Evolutionary conservation across 2,888 invertebrate genomes (phyloP), one percentile per base, ranked within the genome.

Genomic region (Hirtodrosophila duncani): DNA sequence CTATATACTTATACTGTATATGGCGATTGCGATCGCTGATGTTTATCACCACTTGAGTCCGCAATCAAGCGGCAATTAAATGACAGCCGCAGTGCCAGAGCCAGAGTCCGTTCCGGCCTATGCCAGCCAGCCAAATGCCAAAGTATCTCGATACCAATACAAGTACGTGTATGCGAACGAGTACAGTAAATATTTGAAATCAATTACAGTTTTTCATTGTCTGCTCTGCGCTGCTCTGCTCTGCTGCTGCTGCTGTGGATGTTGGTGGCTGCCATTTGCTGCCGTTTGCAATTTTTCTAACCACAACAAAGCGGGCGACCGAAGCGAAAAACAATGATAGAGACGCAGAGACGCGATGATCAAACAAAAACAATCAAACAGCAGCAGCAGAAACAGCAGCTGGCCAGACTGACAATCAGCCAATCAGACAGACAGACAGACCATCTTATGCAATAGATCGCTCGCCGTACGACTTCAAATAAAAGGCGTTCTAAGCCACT

Each of bases 51-150:
- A 14, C 45, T 27, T 9, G 56, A 52, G 43, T 57, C 67, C 20
- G 66, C 71, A 70, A 70, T 75, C 71, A 70, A 75, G 75, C 75
- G 66, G 71, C 70, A 75, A 71, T 71, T 75, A 75, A 75, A 50
- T 18, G 9, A 9, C 23, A 23, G 4, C 1, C 26, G 9, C 1
- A 9, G 9, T 11, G 21, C 29, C 31, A 18, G 6, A 49, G 13
- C 20, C 23, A 27, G n/a, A n/a, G n/a, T n/a, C n/a, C n/a, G n/a
- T n/a, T n/a, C n/a, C n/a, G n/a, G n/a, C n/a, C n/a, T n/a, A n/a
- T n/a, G 58, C 6, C 58, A 43, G 59, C 42, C 37, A 46, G 45
- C 38, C 38, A 60, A 69, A 63, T 57, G 55, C 67, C 67, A 49
- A 52, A 56, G 60, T 44, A 60, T 50, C 8, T 7, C 18, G 10